Base-by-base conservation (phyloP, 92 coral and sea anemone genomes). In the Epizoanthus illoricatus region DNA sequence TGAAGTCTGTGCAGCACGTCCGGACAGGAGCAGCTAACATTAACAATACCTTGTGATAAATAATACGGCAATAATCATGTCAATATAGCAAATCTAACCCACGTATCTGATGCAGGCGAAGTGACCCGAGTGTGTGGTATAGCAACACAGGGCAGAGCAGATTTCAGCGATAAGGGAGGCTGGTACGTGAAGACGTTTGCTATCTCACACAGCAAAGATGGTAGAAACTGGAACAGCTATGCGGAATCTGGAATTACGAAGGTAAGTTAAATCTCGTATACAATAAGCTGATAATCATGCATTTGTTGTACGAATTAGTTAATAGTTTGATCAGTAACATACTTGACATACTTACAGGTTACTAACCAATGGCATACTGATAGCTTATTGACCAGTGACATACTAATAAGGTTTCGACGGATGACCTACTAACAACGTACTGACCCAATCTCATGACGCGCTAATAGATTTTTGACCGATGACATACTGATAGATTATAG, bases 111-210 rank as follows among this genome's bases (percentile, higher is more conserved):
- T 64, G 18, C 40, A 92, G 96, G 96, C 39, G 96, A 87, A 42
- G 74, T 87, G 6, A 85, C 74, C 81, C 84, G 84, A 54, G 90
- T 92, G 10, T 85, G 89, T 64, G 96, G 91, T n/a, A 71, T 92
- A 61, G 93, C 91, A 4, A 80, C 92, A 45, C 93, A 90, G 74
- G 96, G 96, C 5, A 78, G 93, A 76, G 86, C 96, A 59, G 87
- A 86, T 16, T 92, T 84, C 70, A 64, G 49, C 5, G 91, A 89
- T 13, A 84, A 90, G 40, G 96, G 96, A 16, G 96, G 96, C 58
- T 90, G 90, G 90, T 92, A 80, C 69, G 93, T 92, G 10, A 90
- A 76, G 80, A 84, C 89, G 20, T 92, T 72, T 81, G 76, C 90
- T 1, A 24, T 92, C 18, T 84, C 85, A 5, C 80, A 92, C 83